Evolutionary conservation across 1,140 invertebrate species (phyloP).

Genomic region (Euura saliciscinereae): DNA sequence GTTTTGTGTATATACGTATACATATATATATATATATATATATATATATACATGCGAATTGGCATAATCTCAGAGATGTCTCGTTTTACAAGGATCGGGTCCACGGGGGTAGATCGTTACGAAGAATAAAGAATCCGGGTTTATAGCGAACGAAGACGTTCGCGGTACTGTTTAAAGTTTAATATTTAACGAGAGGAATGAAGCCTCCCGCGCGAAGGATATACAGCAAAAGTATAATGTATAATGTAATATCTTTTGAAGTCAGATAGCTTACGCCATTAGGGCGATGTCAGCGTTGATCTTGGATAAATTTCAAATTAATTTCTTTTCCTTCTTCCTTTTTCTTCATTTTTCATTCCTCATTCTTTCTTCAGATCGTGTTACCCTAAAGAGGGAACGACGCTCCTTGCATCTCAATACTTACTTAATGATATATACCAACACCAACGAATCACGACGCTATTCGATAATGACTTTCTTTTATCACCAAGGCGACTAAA

Average conservation of each 20-base stretch:
- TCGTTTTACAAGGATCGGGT: slow-evolving; percentile 47
- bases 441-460: neutral
- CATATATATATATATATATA: neutral
- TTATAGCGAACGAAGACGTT: slow-evolving; percentile 21
- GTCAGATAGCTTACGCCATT: slow-evolving; percentile 54
- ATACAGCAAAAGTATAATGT: slow-evolving; percentile 37
- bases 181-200: slow-evolving; percentile 54
- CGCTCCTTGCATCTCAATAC: neutral
- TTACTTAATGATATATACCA: neutral
- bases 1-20: neutral
- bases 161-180: slow-evolving; percentile 46
- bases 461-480: neutral
- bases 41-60: slow-evolving; percentile 34
- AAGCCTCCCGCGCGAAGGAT: slow-evolving; percentile 27
- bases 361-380: neutral
- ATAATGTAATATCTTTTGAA: slow-evolving; percentile 58
- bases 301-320: slow-evolving; percentile 47
- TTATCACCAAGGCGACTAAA: no score
- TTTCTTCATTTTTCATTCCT: neutral
- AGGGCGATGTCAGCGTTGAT: slow-evolving; percentile 37
- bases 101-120: slow-evolving; percentile 10
- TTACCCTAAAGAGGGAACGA: neutral
- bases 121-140: slow-evolving; percentile 21
- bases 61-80: slow-evolving; percentile 58
- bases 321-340: slow-evolving; percentile 24